These are phyloP conservation scores for Linyphia triangularis DNA, from an alignment of 2,888 invertebrate species.

Conservation along the genomic window DNA sequence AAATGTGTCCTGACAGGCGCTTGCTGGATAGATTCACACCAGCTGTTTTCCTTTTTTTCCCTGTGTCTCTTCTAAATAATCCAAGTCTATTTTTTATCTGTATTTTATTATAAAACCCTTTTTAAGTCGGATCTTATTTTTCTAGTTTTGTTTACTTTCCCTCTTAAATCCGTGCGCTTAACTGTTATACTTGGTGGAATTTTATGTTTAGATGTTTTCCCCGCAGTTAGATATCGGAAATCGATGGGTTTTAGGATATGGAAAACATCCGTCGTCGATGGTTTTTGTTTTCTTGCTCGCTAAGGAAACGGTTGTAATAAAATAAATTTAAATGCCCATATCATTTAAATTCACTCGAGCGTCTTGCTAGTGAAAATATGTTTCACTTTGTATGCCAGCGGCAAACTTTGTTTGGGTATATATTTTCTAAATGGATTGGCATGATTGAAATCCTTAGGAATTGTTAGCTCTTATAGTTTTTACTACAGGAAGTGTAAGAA, in stretches of 20 bases:
- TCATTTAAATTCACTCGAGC: slow-evolving; percentile 10
- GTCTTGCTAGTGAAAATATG: neutral
- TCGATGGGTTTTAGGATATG: slow-evolving; percentile 22
- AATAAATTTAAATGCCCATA: slow-evolving; percentile 20
- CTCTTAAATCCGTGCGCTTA: neutral
- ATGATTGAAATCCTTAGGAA: neutral
- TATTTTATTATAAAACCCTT: slow-evolving; percentile 45
- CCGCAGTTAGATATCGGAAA: slow-evolving; percentile 25
- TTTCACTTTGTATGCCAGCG: neutral
- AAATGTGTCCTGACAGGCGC: slow-evolving; percentile 60
- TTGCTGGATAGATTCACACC: slow-evolving; percentile 49
- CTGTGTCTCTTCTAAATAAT: slow-evolving; percentile 9
- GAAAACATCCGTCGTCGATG: slow-evolving; percentile 5
- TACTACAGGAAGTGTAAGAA: no score
- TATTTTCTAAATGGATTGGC: neutral
- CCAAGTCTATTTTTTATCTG: slow-evolving; percentile 37
- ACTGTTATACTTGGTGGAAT: neutral
- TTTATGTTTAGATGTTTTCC: slow-evolving; percentile 15
- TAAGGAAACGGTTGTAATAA: slow-evolving; percentile 16
- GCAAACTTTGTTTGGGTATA: neutral
- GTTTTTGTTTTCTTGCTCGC: neutral
- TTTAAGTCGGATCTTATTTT: slow-evolving; percentile 3
- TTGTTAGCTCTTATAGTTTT: neutral
- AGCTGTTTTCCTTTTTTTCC: slow-evolving; percentile 41
- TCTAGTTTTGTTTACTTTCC: neutral